Percentiles rank a stretch among this genome's conserved stretches.
Conservation (phyloP, 2,113 vertebrate genomes). For the Megaceryle maxima region DNA sequence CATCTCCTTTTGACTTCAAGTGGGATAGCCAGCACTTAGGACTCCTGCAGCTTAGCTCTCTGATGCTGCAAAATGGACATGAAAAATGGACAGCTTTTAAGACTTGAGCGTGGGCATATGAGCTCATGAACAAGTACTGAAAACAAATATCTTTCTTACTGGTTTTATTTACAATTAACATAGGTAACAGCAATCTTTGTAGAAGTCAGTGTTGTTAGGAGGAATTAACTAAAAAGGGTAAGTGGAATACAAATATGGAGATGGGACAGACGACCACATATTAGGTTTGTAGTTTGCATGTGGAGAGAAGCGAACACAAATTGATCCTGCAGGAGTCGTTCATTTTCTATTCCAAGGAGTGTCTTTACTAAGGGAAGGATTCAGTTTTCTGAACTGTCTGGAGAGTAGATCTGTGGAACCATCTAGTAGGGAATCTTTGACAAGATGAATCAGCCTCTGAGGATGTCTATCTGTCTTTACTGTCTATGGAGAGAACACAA, state of each 20-base stretch:
- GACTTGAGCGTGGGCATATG: no score
- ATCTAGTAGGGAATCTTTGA: background rate
- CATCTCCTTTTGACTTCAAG: background rate
- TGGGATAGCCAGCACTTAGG: background rate
- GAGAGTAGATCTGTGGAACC: background rate
- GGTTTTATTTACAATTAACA: background rate
- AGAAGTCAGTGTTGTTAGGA: background rate
- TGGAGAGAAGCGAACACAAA: background rate
- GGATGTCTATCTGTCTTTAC: background rate
- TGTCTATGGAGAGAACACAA: background rate
- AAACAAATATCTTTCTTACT: background rate
- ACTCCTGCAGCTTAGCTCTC: background rate
- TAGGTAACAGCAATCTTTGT: background rate
- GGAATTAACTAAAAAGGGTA: background rate
- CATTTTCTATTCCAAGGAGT: background rate
- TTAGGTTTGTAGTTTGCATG: background rate
- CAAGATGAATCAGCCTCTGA: background rate
- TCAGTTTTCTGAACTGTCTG: background rate
- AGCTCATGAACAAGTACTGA: background rate
- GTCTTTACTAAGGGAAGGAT: background rate
- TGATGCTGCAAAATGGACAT: background rate
- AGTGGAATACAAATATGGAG: background rate
- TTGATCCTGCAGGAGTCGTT: background rate
- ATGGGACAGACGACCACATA: background rate
- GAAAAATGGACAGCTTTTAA: background rate